A percentile compares a stretch with the other conserved stretches of the same genome.
These are phyloP conservation scores for Cyprichromis sp. DNA, from an alignment of 2,113 vertebrate species.

Conservation along the genomic window DNA sequence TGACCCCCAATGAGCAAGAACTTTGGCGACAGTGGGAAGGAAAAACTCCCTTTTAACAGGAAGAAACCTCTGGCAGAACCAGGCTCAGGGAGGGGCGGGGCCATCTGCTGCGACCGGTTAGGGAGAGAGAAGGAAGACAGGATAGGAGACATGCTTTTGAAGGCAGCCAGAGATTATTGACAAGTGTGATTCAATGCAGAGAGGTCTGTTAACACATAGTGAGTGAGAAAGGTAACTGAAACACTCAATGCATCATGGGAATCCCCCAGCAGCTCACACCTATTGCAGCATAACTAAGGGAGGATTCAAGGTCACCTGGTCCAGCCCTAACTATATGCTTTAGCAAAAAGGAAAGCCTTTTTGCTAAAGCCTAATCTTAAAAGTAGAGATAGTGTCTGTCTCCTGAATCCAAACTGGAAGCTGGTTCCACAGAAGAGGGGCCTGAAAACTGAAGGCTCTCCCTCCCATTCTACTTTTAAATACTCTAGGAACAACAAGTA, in stretches of 20 bases:
- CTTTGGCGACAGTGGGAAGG: accelerated
- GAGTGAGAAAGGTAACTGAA: background rate
- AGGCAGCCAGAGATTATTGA: background rate
- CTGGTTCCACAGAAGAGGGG: too few species aligned
- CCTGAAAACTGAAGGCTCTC: background rate
- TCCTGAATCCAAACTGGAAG: too few species aligned
- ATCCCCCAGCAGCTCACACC: accelerated
- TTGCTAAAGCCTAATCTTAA: accelerated
- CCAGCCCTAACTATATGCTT: background rate
- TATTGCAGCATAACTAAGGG: background rate
- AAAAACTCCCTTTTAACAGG: background rate
- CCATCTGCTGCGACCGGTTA: accelerated
- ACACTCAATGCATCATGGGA: background rate
- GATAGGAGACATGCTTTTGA: background rate
- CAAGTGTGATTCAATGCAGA: background rate
- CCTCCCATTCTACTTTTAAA: background rate
- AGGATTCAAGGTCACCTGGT: background rate
- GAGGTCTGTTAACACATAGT: background rate
- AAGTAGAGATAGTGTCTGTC: background rate
- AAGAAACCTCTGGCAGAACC: background rate
- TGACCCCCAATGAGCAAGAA: background rate
- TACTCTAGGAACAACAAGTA: background rate
- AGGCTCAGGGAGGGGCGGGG: background rate
- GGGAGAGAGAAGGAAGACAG: background rate
- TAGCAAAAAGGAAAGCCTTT: background rate